phyloP scores from a whole-genome alignment of 1,140 invertebrate genomes.

The Drosophila kepulauana region DNA sequence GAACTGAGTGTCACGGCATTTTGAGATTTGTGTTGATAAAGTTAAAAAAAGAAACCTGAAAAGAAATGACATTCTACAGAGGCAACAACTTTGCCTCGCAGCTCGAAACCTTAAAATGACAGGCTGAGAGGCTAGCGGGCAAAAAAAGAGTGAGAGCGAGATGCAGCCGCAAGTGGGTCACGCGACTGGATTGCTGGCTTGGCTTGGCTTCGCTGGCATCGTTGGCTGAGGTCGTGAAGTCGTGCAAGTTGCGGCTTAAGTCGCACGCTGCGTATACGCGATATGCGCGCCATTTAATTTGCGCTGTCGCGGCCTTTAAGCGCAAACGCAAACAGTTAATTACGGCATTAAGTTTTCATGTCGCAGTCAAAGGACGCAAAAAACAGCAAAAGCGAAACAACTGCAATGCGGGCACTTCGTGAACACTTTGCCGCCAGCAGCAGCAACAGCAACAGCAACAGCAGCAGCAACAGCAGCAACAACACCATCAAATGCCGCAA shows the following conservation, averaged over 20 bases:
- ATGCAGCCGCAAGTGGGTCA: constrained; percentile 60
- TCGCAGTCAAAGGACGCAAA: constrained; percentile 42
- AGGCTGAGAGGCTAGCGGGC: not conserved
- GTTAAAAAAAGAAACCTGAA: constrained; percentile 27
- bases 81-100: not conserved
- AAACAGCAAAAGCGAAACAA: constrained; percentile 60
- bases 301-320: constrained; percentile 52
- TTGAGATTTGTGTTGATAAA: constrained; percentile 62
- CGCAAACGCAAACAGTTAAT: constrained; percentile 81
- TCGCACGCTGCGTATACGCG: constrained; percentile 56
- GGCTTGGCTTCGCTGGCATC: not conserved
- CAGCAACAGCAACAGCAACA: not conserved
- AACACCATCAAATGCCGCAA: not conserved
- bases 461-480: not conserved
- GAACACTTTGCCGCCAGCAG: constrained; percentile 67
- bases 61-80: not conserved
- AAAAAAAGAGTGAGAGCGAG: constrained; percentile 1
- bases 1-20: constrained; percentile 69
- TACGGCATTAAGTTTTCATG: constrained; percentile 82
- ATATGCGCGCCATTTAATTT: constrained; percentile 40
- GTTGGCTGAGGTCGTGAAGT: constrained; percentile 8
- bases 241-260: constrained; percentile 48
- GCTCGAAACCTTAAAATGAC: constrained; percentile 16
- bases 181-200: constrained; percentile 34
- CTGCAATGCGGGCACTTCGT: constrained; percentile 79